Evolutionary conservation across 2,888 invertebrate genomes (phyloP).

Genomic region (Andrena flavipes): DNA sequence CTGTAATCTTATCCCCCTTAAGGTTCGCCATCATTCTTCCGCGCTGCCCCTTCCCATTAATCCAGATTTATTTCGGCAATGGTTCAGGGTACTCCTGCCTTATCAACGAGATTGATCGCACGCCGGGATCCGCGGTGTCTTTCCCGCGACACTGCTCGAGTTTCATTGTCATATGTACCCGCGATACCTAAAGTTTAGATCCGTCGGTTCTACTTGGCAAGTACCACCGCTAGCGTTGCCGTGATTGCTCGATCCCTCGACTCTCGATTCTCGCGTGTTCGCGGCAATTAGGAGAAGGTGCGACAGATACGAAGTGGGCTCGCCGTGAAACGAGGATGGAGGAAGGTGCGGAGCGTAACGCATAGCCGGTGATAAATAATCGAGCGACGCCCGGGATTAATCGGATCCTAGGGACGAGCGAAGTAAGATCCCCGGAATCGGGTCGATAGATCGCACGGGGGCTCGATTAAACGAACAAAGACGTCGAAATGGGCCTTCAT

Average conservation of each 20-base stretch:
- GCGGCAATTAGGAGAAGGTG: constrained; percentile 51
- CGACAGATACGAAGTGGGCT: constrained; percentile 57
- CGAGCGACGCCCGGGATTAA: constrained; percentile 62
- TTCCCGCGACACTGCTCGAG: constrained; percentile 12
- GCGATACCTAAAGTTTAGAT: not conserved
- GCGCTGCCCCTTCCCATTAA: constrained; percentile 26
- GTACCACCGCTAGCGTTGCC: no score
- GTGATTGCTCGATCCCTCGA: not conserved
- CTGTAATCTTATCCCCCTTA: constrained; percentile 37
- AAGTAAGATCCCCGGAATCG: constrained; percentile 7
- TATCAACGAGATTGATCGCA: not conserved
- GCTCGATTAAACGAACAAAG: constrained; percentile 54
- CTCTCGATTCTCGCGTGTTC: constrained; percentile 44
- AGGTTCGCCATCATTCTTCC: constrained; percentile 17
- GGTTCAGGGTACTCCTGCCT: not conserved
- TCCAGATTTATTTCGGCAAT: constrained; percentile 46
- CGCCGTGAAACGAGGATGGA: constrained; percentile 23
- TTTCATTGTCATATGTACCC: constrained; percentile 15
- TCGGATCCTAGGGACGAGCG: constrained; percentile 54
- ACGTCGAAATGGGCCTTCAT: constrained; percentile 29
- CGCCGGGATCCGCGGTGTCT: constrained; percentile 1
- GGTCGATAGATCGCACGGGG: not conserved
- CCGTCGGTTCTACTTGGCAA: no score
- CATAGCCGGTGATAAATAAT: constrained; percentile 57
- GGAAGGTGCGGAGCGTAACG: constrained; percentile 43